Percentiles rank a stretch among this genome's conserved stretches.
Evolutionary conservation across 2,113 vertebrate species (phyloP).

Genomic region (Callaeas wilsoni): DNA sequence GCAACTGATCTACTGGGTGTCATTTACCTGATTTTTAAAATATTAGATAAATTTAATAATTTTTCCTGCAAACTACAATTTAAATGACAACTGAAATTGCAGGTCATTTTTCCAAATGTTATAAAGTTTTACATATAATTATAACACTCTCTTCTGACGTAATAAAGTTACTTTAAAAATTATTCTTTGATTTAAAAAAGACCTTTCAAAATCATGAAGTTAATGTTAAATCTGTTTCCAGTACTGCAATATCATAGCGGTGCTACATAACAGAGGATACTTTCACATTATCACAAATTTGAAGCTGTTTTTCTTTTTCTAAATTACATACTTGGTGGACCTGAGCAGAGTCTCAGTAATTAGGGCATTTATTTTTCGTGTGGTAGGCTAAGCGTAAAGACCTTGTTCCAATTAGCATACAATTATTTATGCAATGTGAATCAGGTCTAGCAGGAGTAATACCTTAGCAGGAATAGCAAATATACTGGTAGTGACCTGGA

Average conservation of each 20-base stretch:
- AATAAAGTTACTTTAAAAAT: not conserved
- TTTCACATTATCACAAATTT: not conserved
- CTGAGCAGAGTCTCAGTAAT: not conserved
- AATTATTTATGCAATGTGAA: not conserved
- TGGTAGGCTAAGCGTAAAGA: not conserved
- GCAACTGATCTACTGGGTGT: not conserved
- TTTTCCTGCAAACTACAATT: not conserved
- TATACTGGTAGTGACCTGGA: not conserved
- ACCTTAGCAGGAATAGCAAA: not conserved
- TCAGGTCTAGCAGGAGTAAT: not conserved
- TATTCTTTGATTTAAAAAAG: not conserved
- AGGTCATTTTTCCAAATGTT: not conserved
- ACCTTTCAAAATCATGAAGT: not conserved
- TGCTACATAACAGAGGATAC: not conserved
- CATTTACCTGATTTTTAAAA: not conserved
- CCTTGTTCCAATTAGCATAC: not conserved
- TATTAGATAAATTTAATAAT: not conserved
- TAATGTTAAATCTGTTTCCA: not conserved
- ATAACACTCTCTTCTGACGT: not conserved
- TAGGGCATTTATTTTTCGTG: not conserved
- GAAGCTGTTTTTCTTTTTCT: not conserved
- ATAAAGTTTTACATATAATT: not conserved
- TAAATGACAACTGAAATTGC: not conserved
- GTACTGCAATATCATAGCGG: not conserved
- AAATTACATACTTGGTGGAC: not conserved